Evolutionary conservation across 1,140 invertebrate species (phyloP).

Genomic region (Drosophila leontia): DNA sequence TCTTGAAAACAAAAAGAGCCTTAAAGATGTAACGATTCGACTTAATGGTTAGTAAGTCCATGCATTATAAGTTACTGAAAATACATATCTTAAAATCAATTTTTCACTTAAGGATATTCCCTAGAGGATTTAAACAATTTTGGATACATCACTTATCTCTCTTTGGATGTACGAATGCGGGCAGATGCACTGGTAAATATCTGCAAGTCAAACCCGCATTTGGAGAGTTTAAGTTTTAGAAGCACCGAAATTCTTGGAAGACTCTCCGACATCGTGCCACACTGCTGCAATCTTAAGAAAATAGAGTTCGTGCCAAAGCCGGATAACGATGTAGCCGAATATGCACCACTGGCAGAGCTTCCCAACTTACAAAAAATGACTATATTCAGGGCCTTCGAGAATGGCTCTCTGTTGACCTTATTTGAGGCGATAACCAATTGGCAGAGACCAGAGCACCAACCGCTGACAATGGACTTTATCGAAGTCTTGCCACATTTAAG

Average conservation of each 20-base stretch:
- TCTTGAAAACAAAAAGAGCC: background rate
- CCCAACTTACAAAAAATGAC: background rate
- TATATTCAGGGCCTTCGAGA: background rate
- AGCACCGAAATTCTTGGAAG: background rate
- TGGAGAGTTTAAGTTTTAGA: rapidly evolving
- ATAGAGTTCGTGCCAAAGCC: background rate
- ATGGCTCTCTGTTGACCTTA: background rate
- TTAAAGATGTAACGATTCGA: background rate
- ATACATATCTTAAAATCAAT: background rate
- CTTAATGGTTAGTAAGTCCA: background rate
- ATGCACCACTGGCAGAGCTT: background rate
- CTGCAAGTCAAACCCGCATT: background rate
- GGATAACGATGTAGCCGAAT: background rate
- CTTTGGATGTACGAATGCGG: background rate
- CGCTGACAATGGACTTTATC: background rate
- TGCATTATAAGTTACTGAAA: background rate
- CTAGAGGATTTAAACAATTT: background rate
- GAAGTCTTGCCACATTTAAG: background rate
- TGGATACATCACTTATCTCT: background rate
- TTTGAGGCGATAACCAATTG: background rate
- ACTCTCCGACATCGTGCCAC: slow-evolving; percentile 3
- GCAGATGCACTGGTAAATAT: background rate
- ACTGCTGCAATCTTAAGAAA: background rate
- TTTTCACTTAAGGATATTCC: background rate
- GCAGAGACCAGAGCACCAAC: background rate